A percentile compares a stretch with the other conserved stretches of the same genome.
Evolutionary conservation across 2,797 vertebrate species (phyloP).

Genomic region (Scyliorhinus canicula): DNA sequence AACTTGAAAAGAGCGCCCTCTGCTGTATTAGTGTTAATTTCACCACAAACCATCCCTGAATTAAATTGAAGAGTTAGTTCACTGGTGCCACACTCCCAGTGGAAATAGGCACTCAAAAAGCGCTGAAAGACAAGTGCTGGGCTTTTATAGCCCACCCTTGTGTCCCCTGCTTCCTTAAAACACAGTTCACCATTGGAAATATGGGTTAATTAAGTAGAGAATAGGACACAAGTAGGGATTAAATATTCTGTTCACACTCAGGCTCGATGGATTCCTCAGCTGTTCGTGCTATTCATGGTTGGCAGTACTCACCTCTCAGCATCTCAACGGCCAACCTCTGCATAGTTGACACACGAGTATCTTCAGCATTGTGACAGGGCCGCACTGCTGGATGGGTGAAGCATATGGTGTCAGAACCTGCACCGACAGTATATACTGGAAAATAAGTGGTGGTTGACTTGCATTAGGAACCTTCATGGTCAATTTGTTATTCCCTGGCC

Average conservation of each 20-base stretch:
- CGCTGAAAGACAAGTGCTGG: background rate
- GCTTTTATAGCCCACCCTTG: background rate
- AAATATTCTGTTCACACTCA: background rate
- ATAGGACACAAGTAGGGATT: background rate
- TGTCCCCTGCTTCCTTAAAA: background rate
- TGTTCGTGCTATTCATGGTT: background rate
- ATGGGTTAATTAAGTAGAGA: background rate
- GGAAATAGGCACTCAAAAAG: background rate
- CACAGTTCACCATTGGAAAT: background rate
- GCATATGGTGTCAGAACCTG: background rate
- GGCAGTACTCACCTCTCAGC: background rate
- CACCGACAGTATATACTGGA: background rate
- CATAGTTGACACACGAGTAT: background rate
- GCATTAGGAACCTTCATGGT: background rate
- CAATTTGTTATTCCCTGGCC: too few relatives aligned
- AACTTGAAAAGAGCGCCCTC: conserved; percentile 18
- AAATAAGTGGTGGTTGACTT: background rate
- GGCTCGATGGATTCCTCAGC: background rate
- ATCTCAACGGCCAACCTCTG: background rate
- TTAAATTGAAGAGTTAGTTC: background rate
- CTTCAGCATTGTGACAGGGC: background rate
- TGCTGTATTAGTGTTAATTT: background rate
- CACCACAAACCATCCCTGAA: background rate
- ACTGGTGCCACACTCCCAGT: background rate
- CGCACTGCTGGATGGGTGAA: background rate